Conservation (phyloP, 2,113 vertebrate species). For the Helogale parvula region DNA sequence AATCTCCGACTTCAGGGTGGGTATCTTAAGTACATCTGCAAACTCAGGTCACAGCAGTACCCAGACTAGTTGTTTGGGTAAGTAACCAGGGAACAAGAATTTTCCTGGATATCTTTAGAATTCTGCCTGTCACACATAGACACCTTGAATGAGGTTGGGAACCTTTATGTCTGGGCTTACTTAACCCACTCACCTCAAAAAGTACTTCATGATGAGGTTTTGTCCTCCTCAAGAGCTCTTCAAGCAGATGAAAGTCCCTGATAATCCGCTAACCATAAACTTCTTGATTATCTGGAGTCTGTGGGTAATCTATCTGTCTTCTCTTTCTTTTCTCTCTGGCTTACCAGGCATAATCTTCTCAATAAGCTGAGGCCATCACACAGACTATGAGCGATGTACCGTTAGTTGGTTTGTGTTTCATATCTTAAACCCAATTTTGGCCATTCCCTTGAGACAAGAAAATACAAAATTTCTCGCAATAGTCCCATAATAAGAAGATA, state of each 20-base stretch:
- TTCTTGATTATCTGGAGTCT: neutral
- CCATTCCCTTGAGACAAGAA: neutral
- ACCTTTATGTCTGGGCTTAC: neutral
- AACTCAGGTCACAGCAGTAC: neutral
- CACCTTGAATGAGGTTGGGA: neutral
- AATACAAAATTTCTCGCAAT: neutral
- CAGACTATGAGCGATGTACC: neutral
- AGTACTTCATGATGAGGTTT: neutral
- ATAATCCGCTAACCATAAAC: neutral
- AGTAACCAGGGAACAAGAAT: neutral
- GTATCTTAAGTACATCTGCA: neutral
- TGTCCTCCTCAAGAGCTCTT: neutral
- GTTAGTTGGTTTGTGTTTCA: neutral
- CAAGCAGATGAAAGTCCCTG: neutral
- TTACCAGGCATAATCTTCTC: neutral
- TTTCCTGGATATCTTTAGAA: neutral
- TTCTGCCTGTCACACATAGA: neutral
- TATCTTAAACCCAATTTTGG: neutral
- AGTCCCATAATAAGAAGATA: neutral
- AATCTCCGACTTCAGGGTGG: neutral
- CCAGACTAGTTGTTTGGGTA: neutral
- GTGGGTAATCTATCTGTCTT: neutral
- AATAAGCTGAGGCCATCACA: neutral
- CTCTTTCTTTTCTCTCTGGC: neutral
- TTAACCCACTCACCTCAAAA: neutral